Evolutionary conservation across 2,113 vertebrate genomes (phyloP), one percentile per base, ranked within the genome.

Genomic region (Talpa occidentalis): DNA sequence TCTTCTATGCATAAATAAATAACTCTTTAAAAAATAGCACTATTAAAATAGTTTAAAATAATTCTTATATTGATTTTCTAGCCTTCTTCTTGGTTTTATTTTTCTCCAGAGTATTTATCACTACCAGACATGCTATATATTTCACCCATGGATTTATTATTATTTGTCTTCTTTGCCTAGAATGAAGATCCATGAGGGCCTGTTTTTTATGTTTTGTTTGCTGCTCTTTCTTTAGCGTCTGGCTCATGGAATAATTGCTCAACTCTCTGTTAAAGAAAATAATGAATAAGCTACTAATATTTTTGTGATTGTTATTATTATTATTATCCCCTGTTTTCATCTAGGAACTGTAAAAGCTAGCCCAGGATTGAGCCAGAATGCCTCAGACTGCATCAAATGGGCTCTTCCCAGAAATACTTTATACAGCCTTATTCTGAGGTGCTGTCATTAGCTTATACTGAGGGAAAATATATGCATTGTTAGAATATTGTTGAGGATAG

Each of bases 291-390:
- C 32, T 70, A 35, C 44, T 88, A 44, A 64, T 59, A 24, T 19
- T 84, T 78, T 78, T 70, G 42, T 37, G 28, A 32, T 44, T 59
- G 10, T 28, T 88, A 14, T 70, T 28, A 14, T 44, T 78, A 26
- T 35, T 40, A 26, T 70, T 78, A 64, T 12, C 4, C 6, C 70
- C 21, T 88, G 3, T n/a, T 64, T 95, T 74, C 40, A 62, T 66
- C 64, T 89, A 67, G 66, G 54, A 44, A 44, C 79, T 84, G 37
- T 89, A 66, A 89, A 88, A 83, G 30, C 35, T 21, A 77, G 72
- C 19, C 35, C 37, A 64, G 15, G 62, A 6, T 17, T 52, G 73
- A 72, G 54, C 28, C 64, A 78, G 54, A 92, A 40, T 47, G 32
- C 30, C 2, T 9, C 12, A 47, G 70, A 70, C 19, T 78, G 54